phyloP scores from a whole-genome alignment of 2,113 vertebrate species.

The Miniopterus natalensis region DNA sequence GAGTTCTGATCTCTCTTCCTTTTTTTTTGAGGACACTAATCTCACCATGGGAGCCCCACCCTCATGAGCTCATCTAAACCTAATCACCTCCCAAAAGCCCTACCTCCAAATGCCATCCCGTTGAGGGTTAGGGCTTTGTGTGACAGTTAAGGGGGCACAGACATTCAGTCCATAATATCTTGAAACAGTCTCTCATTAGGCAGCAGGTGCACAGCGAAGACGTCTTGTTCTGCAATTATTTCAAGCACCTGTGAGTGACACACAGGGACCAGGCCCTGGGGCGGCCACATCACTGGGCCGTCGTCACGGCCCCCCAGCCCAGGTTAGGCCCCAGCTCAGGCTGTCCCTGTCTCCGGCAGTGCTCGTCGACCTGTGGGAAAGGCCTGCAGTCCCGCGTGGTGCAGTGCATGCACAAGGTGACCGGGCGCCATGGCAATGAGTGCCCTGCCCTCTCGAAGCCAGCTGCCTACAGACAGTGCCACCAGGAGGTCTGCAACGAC shows the following conservation, averaged over 20 bases:
- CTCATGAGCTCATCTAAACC: not conserved
- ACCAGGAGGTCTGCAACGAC: slow-evolving; percentile 94
- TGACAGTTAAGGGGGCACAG: not conserved
- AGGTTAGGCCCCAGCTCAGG: not conserved
- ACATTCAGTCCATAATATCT: not conserved
- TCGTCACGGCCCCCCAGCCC: no score
- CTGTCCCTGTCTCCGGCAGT: slow-evolving; percentile 88
- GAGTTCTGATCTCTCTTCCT: not conserved
- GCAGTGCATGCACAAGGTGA: slow-evolving; percentile 98
- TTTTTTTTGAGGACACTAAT: not conserved
- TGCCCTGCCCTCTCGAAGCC: slow-evolving; percentile 92
- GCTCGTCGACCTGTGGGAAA: slow-evolving; percentile 96
- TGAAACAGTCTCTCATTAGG: not conserved
- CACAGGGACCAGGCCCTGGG: no score
- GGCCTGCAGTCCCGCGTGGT: slow-evolving; percentile 97
- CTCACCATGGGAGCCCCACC: not conserved
- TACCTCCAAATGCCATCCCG: not conserved
- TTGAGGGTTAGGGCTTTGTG: not conserved
- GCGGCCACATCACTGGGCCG: not conserved
- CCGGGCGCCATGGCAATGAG: slow-evolving; percentile 95
- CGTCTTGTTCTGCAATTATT: not conserved
- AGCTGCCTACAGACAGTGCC: slow-evolving; percentile 94
- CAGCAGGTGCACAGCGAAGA: not conserved
- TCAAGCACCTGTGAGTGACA: not conserved
- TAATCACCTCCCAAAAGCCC: not conserved